Conservation (phyloP, 2,113 vertebrate species). For the Cottus gobio region DNA sequence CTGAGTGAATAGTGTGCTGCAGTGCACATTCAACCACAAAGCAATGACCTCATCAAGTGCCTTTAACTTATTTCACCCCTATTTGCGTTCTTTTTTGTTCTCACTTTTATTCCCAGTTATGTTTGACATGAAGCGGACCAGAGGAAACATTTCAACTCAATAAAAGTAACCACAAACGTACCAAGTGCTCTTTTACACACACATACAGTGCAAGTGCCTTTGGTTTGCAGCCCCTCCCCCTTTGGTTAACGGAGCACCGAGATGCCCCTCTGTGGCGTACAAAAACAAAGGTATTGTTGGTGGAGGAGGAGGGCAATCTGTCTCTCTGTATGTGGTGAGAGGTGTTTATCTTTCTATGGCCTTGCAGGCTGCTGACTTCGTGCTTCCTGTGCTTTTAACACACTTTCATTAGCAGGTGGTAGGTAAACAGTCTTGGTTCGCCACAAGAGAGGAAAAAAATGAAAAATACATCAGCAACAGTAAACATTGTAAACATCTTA, state of each 20-base stretch:
- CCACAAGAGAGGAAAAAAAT: background rate
- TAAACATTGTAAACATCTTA: slow-evolving; percentile 65
- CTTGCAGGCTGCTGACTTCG: slow-evolving; percentile 26
- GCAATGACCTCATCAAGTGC: slow-evolving; percentile 48
- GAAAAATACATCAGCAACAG: slow-evolving; percentile 32
- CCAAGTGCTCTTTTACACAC: slow-evolving; percentile 54
- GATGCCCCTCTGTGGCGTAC: background rate
- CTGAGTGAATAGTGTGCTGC: slow-evolving; percentile 27
- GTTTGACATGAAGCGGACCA: slow-evolving; percentile 12
- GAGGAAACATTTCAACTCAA: slow-evolving; percentile 25
- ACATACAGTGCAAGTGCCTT: slow-evolving; percentile 66
- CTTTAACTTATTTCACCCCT: background rate
- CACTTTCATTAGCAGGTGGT: slow-evolving; percentile 33
- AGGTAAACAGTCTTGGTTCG: slow-evolving; percentile 53
- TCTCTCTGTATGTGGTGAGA: slow-evolving; percentile 32
- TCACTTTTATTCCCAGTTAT: slow-evolving; percentile 19
- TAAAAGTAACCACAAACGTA: slow-evolving; percentile 23
- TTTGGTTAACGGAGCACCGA: slow-evolving; percentile 36
- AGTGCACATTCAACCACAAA: slow-evolving; percentile 26
- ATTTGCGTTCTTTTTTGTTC: slow-evolving; percentile 4
- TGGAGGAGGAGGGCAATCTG: slow-evolving; percentile 36
- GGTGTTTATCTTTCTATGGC: slow-evolving; percentile 24
- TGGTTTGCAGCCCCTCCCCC: slow-evolving; percentile 61
- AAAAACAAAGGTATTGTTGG: slow-evolving; percentile 37
- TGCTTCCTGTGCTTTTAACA: slow-evolving; percentile 36